phyloP scores from a whole-genome alignment of 2,797 vertebrate genomes.

The Microcaecilia unicolor region DNA sequence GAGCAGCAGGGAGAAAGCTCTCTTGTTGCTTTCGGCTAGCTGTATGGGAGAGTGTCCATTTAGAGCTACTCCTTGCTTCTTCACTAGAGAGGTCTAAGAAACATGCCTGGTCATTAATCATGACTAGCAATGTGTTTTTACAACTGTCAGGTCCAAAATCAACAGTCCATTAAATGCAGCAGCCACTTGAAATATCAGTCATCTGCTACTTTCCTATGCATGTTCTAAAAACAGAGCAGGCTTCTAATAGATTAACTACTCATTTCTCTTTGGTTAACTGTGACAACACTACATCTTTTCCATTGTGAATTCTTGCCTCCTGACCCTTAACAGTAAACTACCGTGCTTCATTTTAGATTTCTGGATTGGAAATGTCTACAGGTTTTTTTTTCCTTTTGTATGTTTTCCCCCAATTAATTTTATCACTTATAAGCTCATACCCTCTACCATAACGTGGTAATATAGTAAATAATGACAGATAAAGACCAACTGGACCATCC shows the following conservation, averaged over 20 bases:
- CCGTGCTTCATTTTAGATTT: conserved; percentile 6
- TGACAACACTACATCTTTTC: conserved; percentile 7
- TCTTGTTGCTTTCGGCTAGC: conserved; percentile 18
- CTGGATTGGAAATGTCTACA: conserved; percentile 1
- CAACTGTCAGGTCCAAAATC: conserved; percentile 12
- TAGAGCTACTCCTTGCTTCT: conserved; percentile 15
- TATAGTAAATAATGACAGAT: too few relatives aligned
- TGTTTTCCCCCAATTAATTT: too few relatives aligned
- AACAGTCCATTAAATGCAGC: conserved; percentile 6
- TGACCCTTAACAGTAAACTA: conserved; percentile 13
- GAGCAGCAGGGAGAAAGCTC: conserved; percentile 10
- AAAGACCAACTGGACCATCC: too few relatives aligned
- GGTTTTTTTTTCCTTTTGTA: conserved; percentile 4
- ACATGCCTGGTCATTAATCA: conserved; percentile 32
- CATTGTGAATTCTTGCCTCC: not conserved
- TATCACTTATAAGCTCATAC: too few relatives aligned
- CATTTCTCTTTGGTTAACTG: conserved; percentile 19
- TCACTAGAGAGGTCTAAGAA: conserved; percentile 11
- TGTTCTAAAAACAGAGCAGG: not conserved
- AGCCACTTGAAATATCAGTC: conserved; percentile 23
- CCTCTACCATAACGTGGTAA: too few relatives aligned
- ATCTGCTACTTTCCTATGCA: conserved; percentile 11
- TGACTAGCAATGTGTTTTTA: conserved; percentile 33
- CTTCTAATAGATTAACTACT: not conserved
- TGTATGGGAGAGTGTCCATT: conserved; percentile 45